These are phyloP conservation scores for Tauraco erythrolophus DNA, from an alignment of 2,113 vertebrate genomes.

Conservation along the genomic window DNA sequence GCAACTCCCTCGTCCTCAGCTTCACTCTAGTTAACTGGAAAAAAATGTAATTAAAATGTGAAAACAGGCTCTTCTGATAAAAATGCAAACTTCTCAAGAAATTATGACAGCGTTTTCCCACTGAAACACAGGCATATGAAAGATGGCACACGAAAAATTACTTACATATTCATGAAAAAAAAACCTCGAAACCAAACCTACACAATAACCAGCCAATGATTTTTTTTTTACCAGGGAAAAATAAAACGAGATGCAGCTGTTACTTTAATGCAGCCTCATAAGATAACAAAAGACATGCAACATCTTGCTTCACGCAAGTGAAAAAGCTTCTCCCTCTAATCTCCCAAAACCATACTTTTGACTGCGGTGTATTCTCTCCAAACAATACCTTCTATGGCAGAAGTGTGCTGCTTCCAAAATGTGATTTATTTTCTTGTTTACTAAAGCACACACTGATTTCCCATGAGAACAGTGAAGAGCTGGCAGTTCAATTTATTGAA, in stretches of 20 bases:
- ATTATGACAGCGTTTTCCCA: not conserved
- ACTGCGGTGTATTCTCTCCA: not conserved
- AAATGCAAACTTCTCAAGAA: not conserved
- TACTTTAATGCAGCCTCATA: not conserved
- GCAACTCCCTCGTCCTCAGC: not conserved
- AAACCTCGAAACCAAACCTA: not conserved
- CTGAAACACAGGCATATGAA: not conserved
- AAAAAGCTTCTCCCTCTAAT: not conserved
- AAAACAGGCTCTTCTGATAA: not conserved
- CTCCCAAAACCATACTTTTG: not conserved
- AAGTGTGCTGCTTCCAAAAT: not conserved
- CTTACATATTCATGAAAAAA: not conserved
- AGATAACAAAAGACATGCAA: not conserved
- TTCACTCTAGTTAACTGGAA: conserved; percentile 29
- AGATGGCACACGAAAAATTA: not conserved
- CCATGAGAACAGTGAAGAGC: not conserved
- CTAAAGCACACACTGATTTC: not conserved
- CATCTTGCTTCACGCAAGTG: not conserved
- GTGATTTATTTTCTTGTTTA: conserved; percentile 7
- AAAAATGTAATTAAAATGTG: not conserved
- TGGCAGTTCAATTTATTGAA: not conserved
- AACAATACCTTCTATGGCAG: not conserved
- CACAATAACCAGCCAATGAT: not conserved
- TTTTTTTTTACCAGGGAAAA: not conserved
- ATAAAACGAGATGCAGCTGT: not conserved